A percentile compares a stretch with the other conserved stretches of the same genome.
These are phyloP conservation scores for Microctonus hyperodae DNA, from an alignment of 2,888 invertebrate species.

Conservation along the genomic window DNA sequence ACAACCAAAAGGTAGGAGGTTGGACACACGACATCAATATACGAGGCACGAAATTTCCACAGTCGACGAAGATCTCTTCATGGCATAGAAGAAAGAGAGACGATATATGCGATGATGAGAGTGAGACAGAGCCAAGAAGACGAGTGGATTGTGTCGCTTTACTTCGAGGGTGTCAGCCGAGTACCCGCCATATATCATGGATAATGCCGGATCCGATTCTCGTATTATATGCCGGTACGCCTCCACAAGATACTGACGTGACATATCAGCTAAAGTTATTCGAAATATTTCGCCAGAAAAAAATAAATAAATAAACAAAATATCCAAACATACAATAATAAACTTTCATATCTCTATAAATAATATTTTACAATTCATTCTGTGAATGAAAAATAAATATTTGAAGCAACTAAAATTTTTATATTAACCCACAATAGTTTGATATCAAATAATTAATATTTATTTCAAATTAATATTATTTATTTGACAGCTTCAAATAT, in stretches of 20 bases:
- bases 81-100: conserved; percentile 10
- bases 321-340: too few species aligned
- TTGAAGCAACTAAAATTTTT: too few species aligned
- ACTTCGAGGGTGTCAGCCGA: conserved; percentile 53
- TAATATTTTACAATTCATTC: too few species aligned
- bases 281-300: not conserved
- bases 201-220: conserved; percentile 60
- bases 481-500: too few species aligned
- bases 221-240: conserved; percentile 48
- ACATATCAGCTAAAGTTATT: conserved; percentile 1
- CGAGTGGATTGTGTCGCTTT: conserved; percentile 51
- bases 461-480: too few species aligned
- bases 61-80: conserved; percentile 24
- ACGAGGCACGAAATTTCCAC: conserved; percentile 59
- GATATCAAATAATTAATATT: too few species aligned
- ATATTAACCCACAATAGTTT: too few species aligned
- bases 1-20: conserved; percentile 17
- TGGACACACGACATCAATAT: conserved; percentile 58
- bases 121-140: conserved; percentile 29
- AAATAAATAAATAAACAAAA: not conserved
- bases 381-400: too few species aligned
- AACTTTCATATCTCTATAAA: too few species aligned
- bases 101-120: conserved; percentile 20
- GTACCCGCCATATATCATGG: conserved; percentile 59
- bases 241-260: not conserved